Base-by-base conservation (phyloP, 2,113 vertebrate species). In the Anas platyrhynchos region DNA sequence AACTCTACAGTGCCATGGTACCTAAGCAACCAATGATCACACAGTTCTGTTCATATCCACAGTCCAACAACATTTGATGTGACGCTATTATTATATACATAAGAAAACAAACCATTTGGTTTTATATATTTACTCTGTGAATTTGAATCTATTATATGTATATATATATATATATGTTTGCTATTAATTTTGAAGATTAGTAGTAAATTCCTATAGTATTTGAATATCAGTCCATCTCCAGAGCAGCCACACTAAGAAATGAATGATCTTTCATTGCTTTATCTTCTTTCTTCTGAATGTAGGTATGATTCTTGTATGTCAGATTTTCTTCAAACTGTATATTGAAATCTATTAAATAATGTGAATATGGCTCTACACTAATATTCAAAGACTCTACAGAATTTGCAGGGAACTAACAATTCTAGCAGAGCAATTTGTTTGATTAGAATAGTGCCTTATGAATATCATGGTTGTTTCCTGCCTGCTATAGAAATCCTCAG, bases 241-340 rank as follows among this genome's bases (percentile, higher is more conserved):
- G 68, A 83, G 17, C 34, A 67, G 13, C 66, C 3, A 12, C 56
- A 77, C 6, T 74, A 61, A 83, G 6, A 65, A 86, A 86, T 41
- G 7, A 85, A 75, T 4, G 1, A 4, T 88, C 20, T 46, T 88
- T 77, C 26, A 65, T 56, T 93, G 43, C 38, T 81, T 90, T 88
- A 34, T 31, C 86, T 95, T 73, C 48, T 87, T 85, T 68, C 27
- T 90, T 88, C 78, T 86, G 90, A 78, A 91, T 44, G 62, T 82
- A 81, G 54, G 54, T 90, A 62, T 58, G 52, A 83, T 81, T 83
- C 56, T 25, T 82, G 12, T 88, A 43, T 46, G 22, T 84, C 68
- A 84, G 34, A 22, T 14, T 9, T 96, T 90, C 73, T 90, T 91
- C 77, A 50, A 78, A 27, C 34, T 65, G 68, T 84, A n/a, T 78